Evolutionary conservation across 2,888 invertebrate species (phyloP), one percentile per base, ranked within the genome.

Genomic region (Pyrocoelia pectoralis): DNA sequence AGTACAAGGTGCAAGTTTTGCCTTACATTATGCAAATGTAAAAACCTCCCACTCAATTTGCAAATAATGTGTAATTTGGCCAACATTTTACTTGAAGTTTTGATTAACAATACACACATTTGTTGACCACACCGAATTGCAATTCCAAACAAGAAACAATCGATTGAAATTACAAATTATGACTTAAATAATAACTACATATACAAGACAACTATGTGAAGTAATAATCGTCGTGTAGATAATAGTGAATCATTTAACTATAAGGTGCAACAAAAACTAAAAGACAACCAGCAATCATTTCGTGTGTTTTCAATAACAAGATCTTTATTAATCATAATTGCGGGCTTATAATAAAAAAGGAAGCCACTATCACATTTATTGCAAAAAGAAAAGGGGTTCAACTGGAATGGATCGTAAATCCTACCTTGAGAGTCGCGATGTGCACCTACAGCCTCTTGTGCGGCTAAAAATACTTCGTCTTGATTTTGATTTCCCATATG

Each of bases 381-480:
- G 72, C 72, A 70, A 40, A 65, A 56, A 55, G 57, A 58, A 66
- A 53, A 66, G 65, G 60, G 68, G 43, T 50, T 12, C 13, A 54
- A 17, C 41, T 51, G 33, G 8, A 51, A 55, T 61, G 63, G 56
- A 66, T 60, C 54, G 38, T 52, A 83, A 84, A 84, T 84, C 93
- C 91, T 93, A 94, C 94, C 94, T 94, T 94, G 93, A 82, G 92
- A 91, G 85, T 94, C 94, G 84, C 93, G 88, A 83, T 92, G 92
- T 84, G 89, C 88, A 84, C 86, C 85, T 67, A 85, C 86, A 77
- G 86, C 85, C 81, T 92, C 93, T 85, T 91, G 92, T 80, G 92
- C 91, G 81, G 91, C 89, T 86, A 93, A 88, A 80, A 89, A 89
- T 78, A 92, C 89, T 86, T 94, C 93, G 79, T 94, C 94, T 84